A percentile compares a stretch with the other conserved stretches of the same genome.
Evolutionary conservation across 1,140 invertebrate species (phyloP).

Genomic region (Acromyrmex heyeri): DNA sequence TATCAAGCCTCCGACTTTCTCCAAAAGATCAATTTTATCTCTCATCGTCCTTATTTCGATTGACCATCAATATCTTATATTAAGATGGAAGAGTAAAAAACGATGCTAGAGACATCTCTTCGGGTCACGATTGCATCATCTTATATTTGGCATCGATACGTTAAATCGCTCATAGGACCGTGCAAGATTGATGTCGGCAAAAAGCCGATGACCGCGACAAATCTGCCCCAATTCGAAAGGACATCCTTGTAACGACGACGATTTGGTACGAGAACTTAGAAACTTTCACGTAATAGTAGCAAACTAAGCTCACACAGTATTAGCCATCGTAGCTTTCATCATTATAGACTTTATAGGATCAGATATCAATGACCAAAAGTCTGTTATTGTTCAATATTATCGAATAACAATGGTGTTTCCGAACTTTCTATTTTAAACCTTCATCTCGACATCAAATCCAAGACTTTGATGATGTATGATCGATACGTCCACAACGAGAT

Average conservation of each 20-base stretch:
- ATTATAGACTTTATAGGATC: constrained; percentile 31
- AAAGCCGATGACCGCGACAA: constrained; percentile 68
- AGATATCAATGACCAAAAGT: constrained; percentile 20
- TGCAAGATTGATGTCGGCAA: constrained; percentile 68
- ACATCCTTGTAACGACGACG: constrained; percentile 43
- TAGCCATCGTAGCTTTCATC: background rate
- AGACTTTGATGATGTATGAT: background rate
- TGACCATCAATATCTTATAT: constrained; percentile 18
- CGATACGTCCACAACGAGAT: background rate
- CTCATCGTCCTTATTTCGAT: background rate
- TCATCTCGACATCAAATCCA: background rate
- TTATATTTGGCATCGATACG: constrained; percentile 44
- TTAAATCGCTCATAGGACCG: constrained; percentile 37
- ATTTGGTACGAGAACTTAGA: constrained; percentile 3
- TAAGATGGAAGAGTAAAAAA: constrained; percentile 1
- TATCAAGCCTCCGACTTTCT: constrained; percentile 15
- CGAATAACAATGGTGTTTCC: background rate
- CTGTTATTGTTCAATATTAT: constrained; percentile 3
- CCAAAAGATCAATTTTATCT: background rate
- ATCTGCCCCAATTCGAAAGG: constrained; percentile 64
- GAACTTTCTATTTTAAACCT: constrained; percentile 17
- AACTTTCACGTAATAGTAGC: constrained; percentile 17
- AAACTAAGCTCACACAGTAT: constrained; percentile 11
- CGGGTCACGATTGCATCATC: background rate
- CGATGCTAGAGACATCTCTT: background rate